Base-by-base conservation (phyloP, 2,797 vertebrate species). In the Coregonus ussuriensis region DNA sequence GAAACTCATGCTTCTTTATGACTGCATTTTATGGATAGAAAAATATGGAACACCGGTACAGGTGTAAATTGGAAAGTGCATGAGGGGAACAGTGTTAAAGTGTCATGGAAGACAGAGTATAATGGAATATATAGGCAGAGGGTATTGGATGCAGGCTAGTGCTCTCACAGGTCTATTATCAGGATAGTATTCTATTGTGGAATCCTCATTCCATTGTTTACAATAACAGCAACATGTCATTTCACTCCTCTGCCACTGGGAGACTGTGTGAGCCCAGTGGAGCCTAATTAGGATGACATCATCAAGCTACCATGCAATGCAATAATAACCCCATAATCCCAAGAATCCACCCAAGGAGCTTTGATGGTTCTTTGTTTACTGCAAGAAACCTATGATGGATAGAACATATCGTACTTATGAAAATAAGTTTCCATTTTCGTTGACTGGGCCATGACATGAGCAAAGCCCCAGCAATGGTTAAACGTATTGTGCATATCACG, bases 231-330 rank as follows among this genome's bases (percentile, higher is more conserved):
- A 73, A 53, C n/a, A 14, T 77, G 83, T 74, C 80, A 70, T 87
- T 77, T 31, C 70, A 6, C 6, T 13, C 21, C 52, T 75, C 51
- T 15, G 70, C 79, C 89, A 84, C 84, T 56, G 74, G 87, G 82
- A 77, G 85, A 83, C 77, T 83, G 54, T 78, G 83, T 87, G 84
- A 83, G 83, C 76, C 79, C 71, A 75, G 74, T 53, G 59, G 74
- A 85, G 70, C 47, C 11, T 72, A 72, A 74, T 75, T 51, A 65
- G 74, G 77, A 82, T 88, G 82, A 88, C 80, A 83, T 88, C 85
- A 86, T 83, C 56, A 18, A 31, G 65, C n/a, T 35, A 14, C 16
- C 1, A 29, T 62, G n/a, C 56, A 62, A n/a, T 7, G n/a, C 5
- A n/a, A 62, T 47, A n/a, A 62, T 47, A n/a, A 21, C 18, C 6